Conservation (phyloP, 2,113 vertebrate genomes). For the Apistogramma diplotaenia region DNA sequence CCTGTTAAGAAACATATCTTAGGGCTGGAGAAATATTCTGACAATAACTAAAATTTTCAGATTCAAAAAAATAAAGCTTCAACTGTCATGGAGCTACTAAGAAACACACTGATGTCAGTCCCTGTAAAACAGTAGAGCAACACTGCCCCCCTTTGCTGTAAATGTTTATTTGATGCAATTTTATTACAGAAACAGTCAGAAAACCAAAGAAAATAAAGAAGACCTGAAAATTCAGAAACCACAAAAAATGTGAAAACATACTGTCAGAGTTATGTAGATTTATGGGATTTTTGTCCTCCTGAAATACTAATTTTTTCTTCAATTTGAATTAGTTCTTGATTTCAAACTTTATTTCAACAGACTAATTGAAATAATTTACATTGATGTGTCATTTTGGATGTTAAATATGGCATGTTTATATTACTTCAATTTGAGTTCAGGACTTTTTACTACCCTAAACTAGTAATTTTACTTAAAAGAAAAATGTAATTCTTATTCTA, state of each 20-base stretch:
- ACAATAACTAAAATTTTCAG: neutral
- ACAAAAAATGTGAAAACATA: neutral
- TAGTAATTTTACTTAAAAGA: neutral
- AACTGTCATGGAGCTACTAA: neutral
- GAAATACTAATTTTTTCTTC: too few relatives aligned
- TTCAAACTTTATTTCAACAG: neutral
- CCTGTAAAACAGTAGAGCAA: neutral
- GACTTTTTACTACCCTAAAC: neutral
- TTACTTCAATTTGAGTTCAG: neutral
- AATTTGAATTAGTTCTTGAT: neutral
- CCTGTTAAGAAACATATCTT: neutral
- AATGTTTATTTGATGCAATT: neutral
- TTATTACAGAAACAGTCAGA: neutral
- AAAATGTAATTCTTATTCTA: neutral
- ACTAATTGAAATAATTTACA: neutral
- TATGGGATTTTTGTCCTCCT: neutral
- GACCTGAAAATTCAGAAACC: neutral
- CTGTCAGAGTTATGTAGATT: neutral
- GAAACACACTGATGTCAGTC: neutral
- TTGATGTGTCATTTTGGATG: neutral
- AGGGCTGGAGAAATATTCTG: neutral
- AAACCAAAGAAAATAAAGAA: neutral
- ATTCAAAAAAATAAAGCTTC: neutral
- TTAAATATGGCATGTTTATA: neutral
- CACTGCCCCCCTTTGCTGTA: conserved; percentile 4